Evolutionary conservation across 2,888 invertebrate species (phyloP).

Genomic region (Phalera bucephala): DNA sequence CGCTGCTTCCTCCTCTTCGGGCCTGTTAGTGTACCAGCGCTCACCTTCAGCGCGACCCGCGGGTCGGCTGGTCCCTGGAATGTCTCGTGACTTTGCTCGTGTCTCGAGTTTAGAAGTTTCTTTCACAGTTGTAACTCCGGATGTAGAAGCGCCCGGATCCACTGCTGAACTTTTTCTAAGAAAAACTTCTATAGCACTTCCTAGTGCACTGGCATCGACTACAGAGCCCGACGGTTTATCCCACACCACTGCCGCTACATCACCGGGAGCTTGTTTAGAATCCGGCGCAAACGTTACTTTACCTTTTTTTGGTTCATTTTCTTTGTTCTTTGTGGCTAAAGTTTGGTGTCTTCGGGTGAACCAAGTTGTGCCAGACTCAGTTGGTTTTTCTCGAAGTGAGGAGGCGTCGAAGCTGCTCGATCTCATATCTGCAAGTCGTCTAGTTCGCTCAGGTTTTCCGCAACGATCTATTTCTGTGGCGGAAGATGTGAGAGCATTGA

Average conservation of each 20-base stretch:
- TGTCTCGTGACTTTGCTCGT: slow-evolving; percentile 60
- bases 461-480: slow-evolving; percentile 90
- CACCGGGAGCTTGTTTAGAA: slow-evolving; percentile 80
- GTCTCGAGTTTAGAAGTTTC: slow-evolving; percentile 53
- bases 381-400: slow-evolving; percentile 81
- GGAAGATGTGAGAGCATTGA: slow-evolving; percentile 90
- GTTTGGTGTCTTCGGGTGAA: slow-evolving; percentile 91
- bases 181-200: slow-evolving; percentile 93
- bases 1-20: slow-evolving; percentile 87
- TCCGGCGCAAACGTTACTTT: slow-evolving; percentile 85
- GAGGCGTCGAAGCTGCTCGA: slow-evolving; percentile 94
- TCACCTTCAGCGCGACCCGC: slow-evolving; percentile 49
- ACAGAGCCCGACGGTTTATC: slow-evolving; percentile 90
- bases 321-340: slow-evolving; percentile 85
- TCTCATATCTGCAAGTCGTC: slow-evolving; percentile 86
- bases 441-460: slow-evolving; percentile 83
- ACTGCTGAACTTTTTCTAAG: slow-evolving; percentile 83
- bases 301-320: slow-evolving; percentile 70
- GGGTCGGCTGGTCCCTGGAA: slow-evolving; percentile 53
- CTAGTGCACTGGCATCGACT: slow-evolving; percentile 90
- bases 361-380: slow-evolving; percentile 86
- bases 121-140: slow-evolving; percentile 43
- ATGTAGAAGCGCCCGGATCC: slow-evolving; percentile 65
- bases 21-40: slow-evolving; percentile 85
- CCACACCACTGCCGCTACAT: slow-evolving; percentile 86